Conservation (phyloP, 2,113 vertebrate species). For the Crypturellus undulatus region DNA sequence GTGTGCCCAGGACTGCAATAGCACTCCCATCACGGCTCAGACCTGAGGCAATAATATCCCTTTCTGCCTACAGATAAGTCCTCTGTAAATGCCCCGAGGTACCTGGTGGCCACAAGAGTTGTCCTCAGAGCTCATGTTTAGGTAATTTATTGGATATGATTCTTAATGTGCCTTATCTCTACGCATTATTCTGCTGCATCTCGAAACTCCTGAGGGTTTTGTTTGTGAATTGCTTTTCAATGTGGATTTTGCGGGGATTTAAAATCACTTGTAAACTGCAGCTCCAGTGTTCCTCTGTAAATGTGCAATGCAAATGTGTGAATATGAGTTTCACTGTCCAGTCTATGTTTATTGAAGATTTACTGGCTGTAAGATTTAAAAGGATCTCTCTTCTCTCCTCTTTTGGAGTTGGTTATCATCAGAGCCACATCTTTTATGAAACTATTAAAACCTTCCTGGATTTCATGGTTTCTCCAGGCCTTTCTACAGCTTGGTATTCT, state of each 20-base stretch:
- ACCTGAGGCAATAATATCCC: not conserved
- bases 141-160: not conserved
- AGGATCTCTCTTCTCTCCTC: not conserved
- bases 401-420: constrained; percentile 38
- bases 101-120: not conserved
- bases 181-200: not conserved
- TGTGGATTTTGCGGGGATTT: constrained; percentile 31
- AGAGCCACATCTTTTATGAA: constrained; percentile 37
- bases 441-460: constrained; percentile 10
- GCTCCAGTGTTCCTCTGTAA: constrained; percentile 37
- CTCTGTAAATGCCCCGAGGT: not conserved
- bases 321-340: constrained; percentile 37
- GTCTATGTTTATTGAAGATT: constrained; percentile 40
- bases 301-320: constrained; percentile 46
- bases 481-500: constrained; percentile 41
- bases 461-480: constrained; percentile 37
- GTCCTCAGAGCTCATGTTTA: not conserved
- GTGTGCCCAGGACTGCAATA: not conserved
- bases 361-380: constrained; percentile 20
- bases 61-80: not conserved
- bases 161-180: not conserved
- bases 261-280: constrained; percentile 37
- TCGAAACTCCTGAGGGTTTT: not conserved
- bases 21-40: not conserved
- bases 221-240: constrained; percentile 22